These are phyloP conservation scores for Kudoa iwatai DNA, from an alignment of 30 jellyfish, hydroid and myxozoan genomes.

Conservation along the genomic window DNA sequence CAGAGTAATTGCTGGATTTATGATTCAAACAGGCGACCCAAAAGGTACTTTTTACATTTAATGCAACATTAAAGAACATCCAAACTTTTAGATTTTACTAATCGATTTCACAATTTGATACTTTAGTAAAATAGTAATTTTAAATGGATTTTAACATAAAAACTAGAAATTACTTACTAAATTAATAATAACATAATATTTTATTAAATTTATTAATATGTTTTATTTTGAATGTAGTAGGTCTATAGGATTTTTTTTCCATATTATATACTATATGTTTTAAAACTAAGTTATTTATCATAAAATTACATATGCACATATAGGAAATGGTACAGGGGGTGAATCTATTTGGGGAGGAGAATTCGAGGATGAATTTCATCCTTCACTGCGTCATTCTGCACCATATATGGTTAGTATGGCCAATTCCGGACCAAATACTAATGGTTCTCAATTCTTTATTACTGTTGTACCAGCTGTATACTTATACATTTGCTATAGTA, in stretches of 20 bases:
- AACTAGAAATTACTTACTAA: no score
- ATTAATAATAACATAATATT: no score
- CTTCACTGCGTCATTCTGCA: constrained; percentile 47
- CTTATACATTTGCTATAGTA: not conserved
- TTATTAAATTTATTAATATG: no score
- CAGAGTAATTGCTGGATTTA: constrained; percentile 46
- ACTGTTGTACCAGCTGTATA: constrained; percentile 76
- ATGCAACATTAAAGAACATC: not conserved
- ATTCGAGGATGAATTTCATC: constrained; percentile 90
- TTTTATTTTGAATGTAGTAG: no score
- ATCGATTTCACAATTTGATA: no score
- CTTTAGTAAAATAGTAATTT: no score
- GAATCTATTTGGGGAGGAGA: constrained; percentile 94
- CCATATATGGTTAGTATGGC: constrained; percentile 91
- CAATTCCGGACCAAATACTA: constrained; percentile 75
- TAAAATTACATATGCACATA: not conserved
- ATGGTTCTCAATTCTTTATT: constrained; percentile 75
- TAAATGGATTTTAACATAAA: not conserved
- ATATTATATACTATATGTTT: no score
- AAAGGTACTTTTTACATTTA: constrained; percentile 4
- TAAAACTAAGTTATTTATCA: no score
- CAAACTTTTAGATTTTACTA: no score
- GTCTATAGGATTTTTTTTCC: no score
- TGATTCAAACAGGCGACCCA: constrained; percentile 93
- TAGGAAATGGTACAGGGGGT: constrained; percentile 98